Evolutionary conservation across 2,888 invertebrate genomes (phyloP).

Genomic region (Zygaena filipendulae): DNA sequence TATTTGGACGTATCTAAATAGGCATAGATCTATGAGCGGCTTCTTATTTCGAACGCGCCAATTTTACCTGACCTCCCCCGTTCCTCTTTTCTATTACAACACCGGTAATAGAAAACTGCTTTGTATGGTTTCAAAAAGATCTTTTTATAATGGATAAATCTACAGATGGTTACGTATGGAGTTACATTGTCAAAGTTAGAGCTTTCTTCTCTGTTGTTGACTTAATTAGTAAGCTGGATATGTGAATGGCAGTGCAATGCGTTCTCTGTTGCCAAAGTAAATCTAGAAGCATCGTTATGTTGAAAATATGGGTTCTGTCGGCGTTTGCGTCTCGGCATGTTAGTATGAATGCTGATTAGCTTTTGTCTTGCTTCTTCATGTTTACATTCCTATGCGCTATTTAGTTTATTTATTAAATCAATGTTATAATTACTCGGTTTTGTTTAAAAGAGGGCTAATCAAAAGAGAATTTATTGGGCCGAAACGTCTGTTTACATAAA

Average conservation of each 20-base stretch:
- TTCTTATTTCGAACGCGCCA: constrained; percentile 39
- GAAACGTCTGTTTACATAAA: too few species aligned
- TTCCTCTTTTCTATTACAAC: too few species aligned
- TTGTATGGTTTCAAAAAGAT: background rate
- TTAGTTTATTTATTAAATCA: too few species aligned
- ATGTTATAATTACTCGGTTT: too few species aligned
- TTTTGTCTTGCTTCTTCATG: constrained; percentile 13
- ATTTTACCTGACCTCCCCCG: constrained; percentile 21
- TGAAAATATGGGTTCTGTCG: constrained; percentile 55
- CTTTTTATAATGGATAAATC: background rate
- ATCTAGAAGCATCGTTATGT: constrained; percentile 59
- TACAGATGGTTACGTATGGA: constrained; percentile 55
- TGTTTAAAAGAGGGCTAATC: too few species aligned
- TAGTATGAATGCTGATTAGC: constrained; percentile 18
- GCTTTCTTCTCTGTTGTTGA: constrained; percentile 60
- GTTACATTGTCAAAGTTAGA: constrained; percentile 64
- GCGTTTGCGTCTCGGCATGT: constrained; percentile 16
- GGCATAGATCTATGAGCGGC: constrained; percentile 63
- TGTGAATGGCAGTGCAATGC: constrained; percentile 67
- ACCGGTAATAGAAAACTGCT: too few species aligned
- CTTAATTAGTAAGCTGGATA: constrained; percentile 67
- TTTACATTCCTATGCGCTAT: constrained; percentile 1
- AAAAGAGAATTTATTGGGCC: too few species aligned
- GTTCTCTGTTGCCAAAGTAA: constrained; percentile 40
- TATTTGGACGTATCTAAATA: constrained; percentile 61